Conservation (phyloP, 92 coral and sea anemone genomes). For the Siderastrea siderea region DNA sequence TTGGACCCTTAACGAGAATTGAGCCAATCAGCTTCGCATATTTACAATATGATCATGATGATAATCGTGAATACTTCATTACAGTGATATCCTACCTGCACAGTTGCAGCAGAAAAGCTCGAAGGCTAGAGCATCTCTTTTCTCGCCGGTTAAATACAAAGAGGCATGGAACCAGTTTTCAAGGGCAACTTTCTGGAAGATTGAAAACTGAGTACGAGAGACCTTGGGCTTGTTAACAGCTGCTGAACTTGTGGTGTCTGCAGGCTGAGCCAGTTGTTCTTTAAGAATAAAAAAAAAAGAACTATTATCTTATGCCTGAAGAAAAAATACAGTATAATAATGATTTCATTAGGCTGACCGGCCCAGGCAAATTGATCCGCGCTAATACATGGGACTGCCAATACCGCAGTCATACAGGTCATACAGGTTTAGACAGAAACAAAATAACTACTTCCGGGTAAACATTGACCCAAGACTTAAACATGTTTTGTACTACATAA, state of each 20-base stretch:
- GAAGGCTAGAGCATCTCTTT: slow-evolving; percentile 20
- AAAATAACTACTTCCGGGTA: no score
- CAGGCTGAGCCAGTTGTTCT: background rate
- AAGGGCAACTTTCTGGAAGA: slow-evolving; percentile 25
- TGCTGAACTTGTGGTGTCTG: background rate
- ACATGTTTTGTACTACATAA: no score
- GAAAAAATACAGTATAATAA: no score
- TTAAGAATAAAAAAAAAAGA: background rate
- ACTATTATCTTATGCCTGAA: background rate
- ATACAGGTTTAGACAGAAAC: no score
- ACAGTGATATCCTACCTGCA: slow-evolving; percentile 1
- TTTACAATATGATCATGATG: no score
- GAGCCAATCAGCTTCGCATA: no score
- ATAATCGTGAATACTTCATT: no score
- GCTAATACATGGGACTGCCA: no score
- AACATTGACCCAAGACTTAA: no score
- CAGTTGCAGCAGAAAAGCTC: slow-evolving; percentile 18
- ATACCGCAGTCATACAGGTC: no score
- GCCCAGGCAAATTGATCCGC: no score
- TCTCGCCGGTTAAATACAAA: slow-evolving; percentile 19
- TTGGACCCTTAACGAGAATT: no score
- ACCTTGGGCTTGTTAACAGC: slow-evolving; percentile 7
- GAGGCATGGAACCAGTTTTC: slow-evolving; percentile 31
- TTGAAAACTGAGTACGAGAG: slow-evolving; percentile 26
- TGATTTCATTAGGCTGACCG: background rate